Conservation (phyloP, 2,797 vertebrate genomes). For the Bufotes viridis region DNA sequence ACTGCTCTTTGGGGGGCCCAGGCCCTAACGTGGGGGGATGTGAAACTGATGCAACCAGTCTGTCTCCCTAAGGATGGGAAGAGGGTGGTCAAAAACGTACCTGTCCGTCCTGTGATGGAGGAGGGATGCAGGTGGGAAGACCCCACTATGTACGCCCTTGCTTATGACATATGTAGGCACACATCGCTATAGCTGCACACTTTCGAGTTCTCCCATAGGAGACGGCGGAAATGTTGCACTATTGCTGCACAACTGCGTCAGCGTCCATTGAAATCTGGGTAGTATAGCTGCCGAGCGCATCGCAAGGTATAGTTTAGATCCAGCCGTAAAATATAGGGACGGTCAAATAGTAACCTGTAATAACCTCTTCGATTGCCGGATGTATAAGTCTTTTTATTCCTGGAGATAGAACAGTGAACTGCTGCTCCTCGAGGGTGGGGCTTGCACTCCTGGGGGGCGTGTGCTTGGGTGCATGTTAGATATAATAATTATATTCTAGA, state of each 20-base stretch:
- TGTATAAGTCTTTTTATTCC: background rate
- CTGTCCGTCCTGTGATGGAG: background rate
- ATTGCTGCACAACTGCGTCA: background rate
- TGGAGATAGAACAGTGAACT: conserved; percentile 10
- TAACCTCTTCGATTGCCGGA: background rate
- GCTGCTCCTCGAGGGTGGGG: conserved; percentile 12
- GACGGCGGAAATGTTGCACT: background rate
- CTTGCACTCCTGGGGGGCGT: background rate
- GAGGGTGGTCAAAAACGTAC: background rate
- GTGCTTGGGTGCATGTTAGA: conserved; percentile 47
- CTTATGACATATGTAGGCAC: background rate
- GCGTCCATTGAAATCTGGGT: background rate
- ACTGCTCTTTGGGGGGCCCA: background rate
- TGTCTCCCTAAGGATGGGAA: background rate
- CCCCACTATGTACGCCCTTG: background rate
- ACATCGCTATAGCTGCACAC: too few relatives aligned
- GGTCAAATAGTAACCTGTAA: background rate
- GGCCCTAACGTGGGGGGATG: background rate
- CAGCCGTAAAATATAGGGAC: background rate
- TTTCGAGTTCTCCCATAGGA: background rate
- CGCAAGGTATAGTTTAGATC: background rate
- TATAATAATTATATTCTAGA: conserved; percentile 22
- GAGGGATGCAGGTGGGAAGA: background rate
- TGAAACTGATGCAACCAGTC: background rate
- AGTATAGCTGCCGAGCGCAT: background rate